Evolutionary conservation across 92 coral and sea anemone species (phyloP).

Genomic region (Galaxea fascicularis): DNA sequence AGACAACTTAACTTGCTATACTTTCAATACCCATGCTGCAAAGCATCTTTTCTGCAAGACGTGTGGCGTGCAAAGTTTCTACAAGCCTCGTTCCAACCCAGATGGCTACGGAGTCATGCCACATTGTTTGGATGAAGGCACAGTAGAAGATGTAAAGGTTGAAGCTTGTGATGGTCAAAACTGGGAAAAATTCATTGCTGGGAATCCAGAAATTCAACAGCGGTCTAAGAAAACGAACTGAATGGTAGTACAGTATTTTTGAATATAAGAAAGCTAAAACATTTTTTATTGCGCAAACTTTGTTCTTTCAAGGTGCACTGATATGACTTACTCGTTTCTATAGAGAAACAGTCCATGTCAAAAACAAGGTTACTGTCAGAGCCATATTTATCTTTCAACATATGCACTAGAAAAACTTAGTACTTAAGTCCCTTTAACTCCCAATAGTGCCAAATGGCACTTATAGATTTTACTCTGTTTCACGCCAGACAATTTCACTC

Average conservation of each 20-base stretch:
- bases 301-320: neutral
- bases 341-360: no score
- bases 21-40: constrained; percentile 88
- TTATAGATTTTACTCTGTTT: no score
- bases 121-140: constrained; percentile 92
- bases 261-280: neutral
- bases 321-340: no score
- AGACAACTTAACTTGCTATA: constrained; percentile 91
- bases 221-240: constrained; percentile 49
- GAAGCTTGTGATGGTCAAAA: constrained; percentile 90
- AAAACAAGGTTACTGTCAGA: no score
- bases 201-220: constrained; percentile 76
- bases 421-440: no score
- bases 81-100: constrained; percentile 93
- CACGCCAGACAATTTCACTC: no score
- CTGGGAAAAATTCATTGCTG: constrained; percentile 85
- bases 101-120: constrained; percentile 98
- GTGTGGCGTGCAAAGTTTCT: constrained; percentile 98
- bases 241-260: neutral
- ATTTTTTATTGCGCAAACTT: neutral
- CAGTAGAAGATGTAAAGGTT: constrained; percentile 68
- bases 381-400: no score
- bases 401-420: neutral
- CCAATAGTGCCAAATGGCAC: neutral
- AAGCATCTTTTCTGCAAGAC: constrained; percentile 95